These are phyloP conservation scores for Cryptomyrus ogoouensis DNA, from an alignment of 2,113 vertebrate genomes.

Conservation along the genomic window DNA sequence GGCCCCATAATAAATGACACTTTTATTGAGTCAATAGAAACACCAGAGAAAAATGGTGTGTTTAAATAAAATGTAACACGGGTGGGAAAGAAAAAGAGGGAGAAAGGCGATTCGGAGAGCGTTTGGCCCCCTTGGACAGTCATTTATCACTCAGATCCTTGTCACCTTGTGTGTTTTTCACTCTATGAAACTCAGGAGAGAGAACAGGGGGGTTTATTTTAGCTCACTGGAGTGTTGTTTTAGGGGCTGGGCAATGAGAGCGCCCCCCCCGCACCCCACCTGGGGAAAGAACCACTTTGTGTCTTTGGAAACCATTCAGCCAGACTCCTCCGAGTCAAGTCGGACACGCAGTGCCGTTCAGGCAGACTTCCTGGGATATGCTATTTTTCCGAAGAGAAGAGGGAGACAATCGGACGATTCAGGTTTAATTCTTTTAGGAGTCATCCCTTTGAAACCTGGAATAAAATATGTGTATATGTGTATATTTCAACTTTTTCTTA, in stretches of 20 bases:
- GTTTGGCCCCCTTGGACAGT: not conserved
- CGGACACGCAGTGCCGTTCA: not conserved
- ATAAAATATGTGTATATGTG: not conserved
- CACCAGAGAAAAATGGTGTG: not conserved
- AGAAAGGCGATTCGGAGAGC: not conserved
- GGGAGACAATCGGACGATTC: not conserved
- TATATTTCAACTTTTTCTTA: not conserved
- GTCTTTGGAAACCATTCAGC: not conserved
- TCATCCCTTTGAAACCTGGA: not conserved
- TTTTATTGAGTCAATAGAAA: slow-evolving; percentile 4
- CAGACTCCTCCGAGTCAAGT: not conserved
- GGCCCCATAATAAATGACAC: slow-evolving; percentile 6
- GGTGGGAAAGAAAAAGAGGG: not conserved
- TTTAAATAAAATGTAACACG: not conserved
- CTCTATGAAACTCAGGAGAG: not conserved
- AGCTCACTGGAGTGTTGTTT: not conserved
- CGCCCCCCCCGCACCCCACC: not conserved
- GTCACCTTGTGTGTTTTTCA: not conserved
- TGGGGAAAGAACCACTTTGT: not conserved
- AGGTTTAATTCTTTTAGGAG: not conserved
- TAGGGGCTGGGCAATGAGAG: not conserved
- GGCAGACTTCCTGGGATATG: not conserved
- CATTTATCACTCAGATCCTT: not conserved
- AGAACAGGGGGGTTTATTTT: not conserved
- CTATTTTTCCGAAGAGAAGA: not conserved